Evolutionary conservation across 2,888 invertebrate species (phyloP).

Genomic region (Oscheius myriophilus): DNA sequence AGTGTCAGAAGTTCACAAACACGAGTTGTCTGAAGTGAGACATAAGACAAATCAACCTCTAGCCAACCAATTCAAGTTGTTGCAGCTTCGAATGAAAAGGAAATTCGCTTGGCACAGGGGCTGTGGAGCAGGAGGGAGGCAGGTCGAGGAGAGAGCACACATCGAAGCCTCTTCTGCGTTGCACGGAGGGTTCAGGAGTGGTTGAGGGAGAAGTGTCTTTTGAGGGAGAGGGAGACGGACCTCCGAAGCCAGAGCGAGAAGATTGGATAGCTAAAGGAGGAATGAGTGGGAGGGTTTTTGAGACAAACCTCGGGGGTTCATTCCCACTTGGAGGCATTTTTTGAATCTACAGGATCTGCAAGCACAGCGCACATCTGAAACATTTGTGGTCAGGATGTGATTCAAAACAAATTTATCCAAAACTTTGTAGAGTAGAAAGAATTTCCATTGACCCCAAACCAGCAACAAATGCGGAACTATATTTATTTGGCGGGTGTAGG

Average conservation of each 20-base stretch:
- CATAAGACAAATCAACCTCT: background rate
- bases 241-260: constrained; percentile 1
- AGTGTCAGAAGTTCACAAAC: constrained; percentile 15
- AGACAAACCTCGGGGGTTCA: constrained; percentile 33
- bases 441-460: no score
- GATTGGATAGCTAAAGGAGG: constrained; percentile 5
- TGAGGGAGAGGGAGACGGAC: constrained; percentile 5
- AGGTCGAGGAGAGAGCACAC: constrained; percentile 31
- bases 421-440: no score
- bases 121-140: constrained; percentile 17
- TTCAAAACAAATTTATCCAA: no score
- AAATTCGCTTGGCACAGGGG: constrained; percentile 7
- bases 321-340: constrained; percentile 38
- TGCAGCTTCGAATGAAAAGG: constrained; percentile 12
- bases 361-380: constrained; percentile 37
- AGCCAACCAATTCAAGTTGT: background rate
- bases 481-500: no score
- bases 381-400: no score
- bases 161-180: constrained; percentile 29
- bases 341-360: constrained; percentile 40
- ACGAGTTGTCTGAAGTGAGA: background rate
- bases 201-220: constrained; percentile 24
- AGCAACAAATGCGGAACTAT: no score
- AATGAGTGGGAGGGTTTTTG: background rate
- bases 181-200: constrained; percentile 6